Percentiles rank a stretch among this genome's conserved stretches.
Conservation (phyloP, 2,797 vertebrate genomes). For the Coluber constrictor region DNA sequence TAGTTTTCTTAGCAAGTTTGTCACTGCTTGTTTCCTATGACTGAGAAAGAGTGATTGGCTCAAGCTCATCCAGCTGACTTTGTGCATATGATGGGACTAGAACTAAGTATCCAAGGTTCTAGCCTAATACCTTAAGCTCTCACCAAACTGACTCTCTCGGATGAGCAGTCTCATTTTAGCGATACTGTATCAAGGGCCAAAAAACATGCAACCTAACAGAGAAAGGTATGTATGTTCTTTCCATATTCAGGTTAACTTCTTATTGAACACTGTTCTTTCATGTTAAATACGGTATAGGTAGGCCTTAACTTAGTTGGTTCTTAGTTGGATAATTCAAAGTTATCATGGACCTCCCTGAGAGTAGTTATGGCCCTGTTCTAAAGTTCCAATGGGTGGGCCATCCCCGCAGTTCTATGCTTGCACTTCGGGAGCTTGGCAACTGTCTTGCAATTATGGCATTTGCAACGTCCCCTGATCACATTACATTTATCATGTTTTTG, state of each 20-base stretch:
- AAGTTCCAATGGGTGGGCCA: neutral
- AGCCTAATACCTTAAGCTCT: neutral
- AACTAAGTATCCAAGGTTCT: neutral
- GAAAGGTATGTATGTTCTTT: neutral
- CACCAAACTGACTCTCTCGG: neutral
- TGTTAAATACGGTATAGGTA: neutral
- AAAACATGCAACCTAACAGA: neutral
- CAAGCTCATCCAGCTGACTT: neutral
- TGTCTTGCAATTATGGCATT: neutral
- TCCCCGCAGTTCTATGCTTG: neutral
- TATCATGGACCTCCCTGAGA: neutral
- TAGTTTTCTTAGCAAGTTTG: neutral
- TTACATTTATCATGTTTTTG: neutral
- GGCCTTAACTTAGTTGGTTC: neutral
- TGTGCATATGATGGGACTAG: neutral
- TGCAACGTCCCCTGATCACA: neutral
- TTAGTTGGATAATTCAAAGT: neutral
- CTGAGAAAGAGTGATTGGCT: neutral
- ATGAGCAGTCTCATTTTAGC: neutral
- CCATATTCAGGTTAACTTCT: neutral
- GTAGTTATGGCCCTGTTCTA: neutral
- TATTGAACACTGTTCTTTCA: neutral
- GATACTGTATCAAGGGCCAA: neutral
- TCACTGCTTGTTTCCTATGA: neutral
- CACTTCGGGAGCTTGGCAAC: neutral